phyloP scores from a whole-genome alignment of 2,113 vertebrate species.

The Ictalurus furcatus region DNA sequence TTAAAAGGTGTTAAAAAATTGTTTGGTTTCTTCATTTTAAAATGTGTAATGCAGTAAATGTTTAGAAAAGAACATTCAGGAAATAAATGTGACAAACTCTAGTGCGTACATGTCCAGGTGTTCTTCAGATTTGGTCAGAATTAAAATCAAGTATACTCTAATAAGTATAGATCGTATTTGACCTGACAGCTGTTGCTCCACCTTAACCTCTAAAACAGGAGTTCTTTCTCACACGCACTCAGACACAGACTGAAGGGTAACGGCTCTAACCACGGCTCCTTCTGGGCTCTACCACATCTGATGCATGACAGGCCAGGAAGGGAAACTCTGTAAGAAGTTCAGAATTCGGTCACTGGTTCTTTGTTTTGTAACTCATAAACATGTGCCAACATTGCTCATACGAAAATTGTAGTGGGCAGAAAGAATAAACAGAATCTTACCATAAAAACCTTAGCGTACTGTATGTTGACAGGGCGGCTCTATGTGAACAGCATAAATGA shows the following conservation, averaged over 20 bases:
- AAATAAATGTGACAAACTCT: background rate
- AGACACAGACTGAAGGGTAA: background rate
- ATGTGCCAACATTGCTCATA: background rate
- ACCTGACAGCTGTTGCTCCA: background rate
- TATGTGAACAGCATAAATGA: background rate
- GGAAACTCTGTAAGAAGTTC: background rate
- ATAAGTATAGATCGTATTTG: background rate
- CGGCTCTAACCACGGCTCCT: background rate
- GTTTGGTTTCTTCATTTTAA: background rate
- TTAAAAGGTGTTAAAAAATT: background rate
- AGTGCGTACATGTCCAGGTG: background rate
- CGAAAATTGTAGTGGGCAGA: background rate
- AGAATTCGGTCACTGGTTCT: background rate
- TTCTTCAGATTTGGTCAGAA: background rate
- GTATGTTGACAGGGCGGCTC: background rate
- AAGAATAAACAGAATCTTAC: background rate
- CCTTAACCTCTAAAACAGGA: background rate
- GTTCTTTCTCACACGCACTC: background rate
- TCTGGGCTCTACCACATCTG: background rate
- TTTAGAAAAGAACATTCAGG: background rate
- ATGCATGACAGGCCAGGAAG: background rate
- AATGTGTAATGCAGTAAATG: background rate
- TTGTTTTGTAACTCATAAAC: background rate
- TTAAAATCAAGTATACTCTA: background rate
- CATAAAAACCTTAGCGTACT: background rate